phyloP scores from a whole-genome alignment of 35 echinoderm and acorn worm genomes.

The Lytechinus pictus region DNA sequence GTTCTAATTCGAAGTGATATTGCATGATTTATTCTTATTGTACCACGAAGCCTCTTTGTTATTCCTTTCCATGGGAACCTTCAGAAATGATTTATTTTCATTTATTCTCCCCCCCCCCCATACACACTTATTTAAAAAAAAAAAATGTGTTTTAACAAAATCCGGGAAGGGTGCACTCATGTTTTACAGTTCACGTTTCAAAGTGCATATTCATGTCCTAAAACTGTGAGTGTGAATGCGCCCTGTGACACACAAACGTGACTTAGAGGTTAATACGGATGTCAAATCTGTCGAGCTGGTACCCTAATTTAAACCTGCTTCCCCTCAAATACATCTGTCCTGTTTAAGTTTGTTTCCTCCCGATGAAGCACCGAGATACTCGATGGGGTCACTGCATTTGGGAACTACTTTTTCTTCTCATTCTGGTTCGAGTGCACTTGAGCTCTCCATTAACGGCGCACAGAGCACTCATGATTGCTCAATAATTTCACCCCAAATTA shows the following conservation, averaged over 20 bases:
- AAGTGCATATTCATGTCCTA: no score
- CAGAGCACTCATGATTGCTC: background rate
- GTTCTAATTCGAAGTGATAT: no score
- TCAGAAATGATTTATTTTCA: no score
- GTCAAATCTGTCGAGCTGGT: background rate
- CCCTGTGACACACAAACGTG: background rate
- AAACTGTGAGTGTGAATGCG: background rate
- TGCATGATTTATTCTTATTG: no score
- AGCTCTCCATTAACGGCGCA: background rate
- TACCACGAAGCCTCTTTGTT: no score
- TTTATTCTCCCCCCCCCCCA: no score
- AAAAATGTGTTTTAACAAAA: no score
- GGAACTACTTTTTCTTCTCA: background rate
- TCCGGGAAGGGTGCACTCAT: no score
- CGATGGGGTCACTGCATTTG: background rate
- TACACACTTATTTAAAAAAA: no score
- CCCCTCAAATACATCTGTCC: background rate
- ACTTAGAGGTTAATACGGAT: background rate
- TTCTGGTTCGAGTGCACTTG: background rate
- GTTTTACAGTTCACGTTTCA: no score
- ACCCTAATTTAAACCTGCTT: background rate
- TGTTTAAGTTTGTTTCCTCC: background rate
- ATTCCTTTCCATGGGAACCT: no score
- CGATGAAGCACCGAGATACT: background rate
- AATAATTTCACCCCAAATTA: conserved; percentile 6